phyloP scores from a whole-genome alignment of 2,113 vertebrate species.

The Paramormyrops kingsleyae region DNA sequence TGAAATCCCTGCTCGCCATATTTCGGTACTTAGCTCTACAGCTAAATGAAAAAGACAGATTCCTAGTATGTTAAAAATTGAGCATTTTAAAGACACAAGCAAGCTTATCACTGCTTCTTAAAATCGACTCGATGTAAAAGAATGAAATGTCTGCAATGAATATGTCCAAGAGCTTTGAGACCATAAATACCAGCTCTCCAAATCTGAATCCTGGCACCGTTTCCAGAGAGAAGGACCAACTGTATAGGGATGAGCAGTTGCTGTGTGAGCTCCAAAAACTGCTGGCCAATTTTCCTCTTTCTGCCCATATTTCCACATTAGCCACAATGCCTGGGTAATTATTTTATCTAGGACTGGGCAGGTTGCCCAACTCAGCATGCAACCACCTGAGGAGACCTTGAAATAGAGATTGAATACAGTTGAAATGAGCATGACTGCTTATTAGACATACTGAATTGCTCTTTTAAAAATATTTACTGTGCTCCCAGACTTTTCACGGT shows the following conservation, averaged over 20 bases:
- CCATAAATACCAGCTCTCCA: conserved; percentile 18
- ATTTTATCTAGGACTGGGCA: conserved; percentile 9
- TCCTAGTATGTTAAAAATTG: conserved; percentile 13
- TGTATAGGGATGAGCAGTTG: background rate
- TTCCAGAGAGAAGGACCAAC: background rate
- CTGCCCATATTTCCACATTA: background rate
- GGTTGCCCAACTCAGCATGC: conserved; percentile 7
- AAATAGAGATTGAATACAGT: conserved; percentile 1
- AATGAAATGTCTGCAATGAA: conserved; percentile 21
- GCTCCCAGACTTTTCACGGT: background rate
- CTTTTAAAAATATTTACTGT: conserved; percentile 2
- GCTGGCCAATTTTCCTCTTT: background rate
- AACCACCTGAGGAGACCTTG: conserved; percentile 10
- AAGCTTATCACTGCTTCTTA: conserved; percentile 34
- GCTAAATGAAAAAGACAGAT: conserved; percentile 13
- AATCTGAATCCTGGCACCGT: conserved; percentile 14
- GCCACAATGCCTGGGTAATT: conserved; percentile 14
- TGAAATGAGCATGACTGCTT: background rate
- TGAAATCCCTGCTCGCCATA: background rate
- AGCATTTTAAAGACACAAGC: conserved; percentile 21
- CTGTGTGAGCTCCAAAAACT: background rate
- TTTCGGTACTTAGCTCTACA: background rate
- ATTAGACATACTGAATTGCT: background rate
- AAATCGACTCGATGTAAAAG: conserved; percentile 16
- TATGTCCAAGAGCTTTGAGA: conserved; percentile 21